A percentile compares a stretch with the other conserved stretches of the same genome.
phyloP scores from a whole-genome alignment of 1,140 invertebrate species.

The Zaprionus lachaisei region DNA sequence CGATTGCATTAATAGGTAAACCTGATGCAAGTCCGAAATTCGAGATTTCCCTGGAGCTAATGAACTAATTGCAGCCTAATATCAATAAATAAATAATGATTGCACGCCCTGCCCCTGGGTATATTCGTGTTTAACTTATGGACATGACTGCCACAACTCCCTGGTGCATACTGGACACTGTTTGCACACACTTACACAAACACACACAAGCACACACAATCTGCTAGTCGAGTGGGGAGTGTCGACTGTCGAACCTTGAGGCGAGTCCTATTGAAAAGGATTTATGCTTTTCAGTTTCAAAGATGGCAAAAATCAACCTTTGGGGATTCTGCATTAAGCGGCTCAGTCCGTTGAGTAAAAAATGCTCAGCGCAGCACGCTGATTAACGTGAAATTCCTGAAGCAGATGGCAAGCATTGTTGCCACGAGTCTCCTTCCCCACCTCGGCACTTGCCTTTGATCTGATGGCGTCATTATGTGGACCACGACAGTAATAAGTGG shows the following conservation, averaged over 20 bases:
- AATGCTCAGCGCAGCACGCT: constrained; percentile 31
- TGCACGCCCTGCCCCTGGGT: constrained; percentile 43
- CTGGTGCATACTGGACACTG: constrained; percentile 47
- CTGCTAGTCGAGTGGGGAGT: constrained; percentile 8
- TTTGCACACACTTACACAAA: constrained; percentile 32
- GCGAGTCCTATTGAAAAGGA: constrained; percentile 66
- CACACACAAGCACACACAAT: background rate
- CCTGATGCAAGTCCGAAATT: background rate
- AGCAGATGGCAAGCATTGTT: constrained; percentile 54
- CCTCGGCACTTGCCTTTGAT: constrained; percentile 66
- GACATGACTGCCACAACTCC: constrained; percentile 54
- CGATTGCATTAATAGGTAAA: constrained; percentile 1
- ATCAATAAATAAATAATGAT: constrained; percentile 78
- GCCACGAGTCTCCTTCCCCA: background rate
- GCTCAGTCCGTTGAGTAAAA: constrained; percentile 26
- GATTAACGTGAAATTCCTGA: constrained; percentile 57
- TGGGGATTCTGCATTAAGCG: constrained; percentile 49
- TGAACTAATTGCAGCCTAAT: constrained; percentile 77
- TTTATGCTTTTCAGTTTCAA: constrained; percentile 57
- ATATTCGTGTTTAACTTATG: constrained; percentile 40
- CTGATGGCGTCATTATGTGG: constrained; percentile 60
- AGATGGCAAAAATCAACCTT: constrained; percentile 64
- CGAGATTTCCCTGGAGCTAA: constrained; percentile 51
- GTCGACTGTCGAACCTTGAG: constrained; percentile 46
- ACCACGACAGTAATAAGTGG: constrained; percentile 63